A percentile compares a stretch with the other conserved stretches of the same genome.
Conservation (phyloP, 2,888 invertebrate species). For the Dasysyrphus tricinctus region DNA sequence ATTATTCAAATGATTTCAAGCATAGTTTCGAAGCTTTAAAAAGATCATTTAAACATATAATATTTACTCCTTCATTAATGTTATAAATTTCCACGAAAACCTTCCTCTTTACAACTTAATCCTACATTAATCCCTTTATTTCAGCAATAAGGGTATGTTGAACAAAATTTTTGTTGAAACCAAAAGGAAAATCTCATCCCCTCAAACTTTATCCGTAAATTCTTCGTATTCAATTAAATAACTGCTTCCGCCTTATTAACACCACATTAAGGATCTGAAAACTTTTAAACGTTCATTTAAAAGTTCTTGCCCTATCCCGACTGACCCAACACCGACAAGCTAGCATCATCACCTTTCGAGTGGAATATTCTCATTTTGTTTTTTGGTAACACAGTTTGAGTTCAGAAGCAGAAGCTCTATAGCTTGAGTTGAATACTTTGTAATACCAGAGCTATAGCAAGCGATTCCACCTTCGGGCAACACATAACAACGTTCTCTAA, state of each 20-base stretch:
- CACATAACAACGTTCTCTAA: constrained; percentile 67
- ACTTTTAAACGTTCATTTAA: constrained; percentile 71
- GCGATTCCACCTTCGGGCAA: constrained; percentile 67
- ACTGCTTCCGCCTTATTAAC: constrained; percentile 70
- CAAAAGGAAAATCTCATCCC: not conserved
- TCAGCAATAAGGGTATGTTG: not conserved
- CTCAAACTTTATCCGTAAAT: not conserved
- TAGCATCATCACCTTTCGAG: constrained; percentile 40
- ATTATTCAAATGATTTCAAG: not conserved
- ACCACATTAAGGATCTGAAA: constrained; percentile 64
- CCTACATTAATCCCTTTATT: not conserved
- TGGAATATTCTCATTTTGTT: constrained; percentile 29
- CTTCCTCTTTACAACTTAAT: not conserved
- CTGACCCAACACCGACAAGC: constrained; percentile 14
- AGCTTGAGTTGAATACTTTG: constrained; percentile 33
- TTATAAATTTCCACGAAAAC: not conserved
- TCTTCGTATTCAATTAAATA: constrained; percentile 58
- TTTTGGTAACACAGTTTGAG: constrained; percentile 17
- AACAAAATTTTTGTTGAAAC: not conserved
- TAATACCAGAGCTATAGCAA: constrained; percentile 39
- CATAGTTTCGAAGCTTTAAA: not conserved
- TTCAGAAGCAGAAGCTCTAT: constrained; percentile 45
- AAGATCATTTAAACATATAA: not conserved
- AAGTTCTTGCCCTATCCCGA: constrained; percentile 13
- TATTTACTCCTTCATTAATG: not conserved